Evolutionary conservation across 2,113 vertebrate species (phyloP).

Genomic region (Oxygymnocypris stewartii): DNA sequence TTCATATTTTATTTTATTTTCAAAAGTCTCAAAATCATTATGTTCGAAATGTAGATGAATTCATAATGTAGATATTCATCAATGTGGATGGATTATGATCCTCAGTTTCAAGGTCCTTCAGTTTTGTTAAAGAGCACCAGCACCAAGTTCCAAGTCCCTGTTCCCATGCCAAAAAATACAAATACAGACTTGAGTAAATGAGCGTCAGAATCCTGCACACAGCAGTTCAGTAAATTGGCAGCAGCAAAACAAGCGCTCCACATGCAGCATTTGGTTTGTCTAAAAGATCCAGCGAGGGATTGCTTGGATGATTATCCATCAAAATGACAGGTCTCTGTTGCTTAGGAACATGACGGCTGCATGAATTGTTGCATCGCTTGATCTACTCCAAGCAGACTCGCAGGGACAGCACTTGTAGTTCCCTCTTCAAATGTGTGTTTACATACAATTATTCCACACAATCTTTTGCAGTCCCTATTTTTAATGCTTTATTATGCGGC

Average conservation of each 20-base stretch:
- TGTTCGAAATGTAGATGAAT: background rate
- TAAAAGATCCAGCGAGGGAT: slow-evolving; percentile 56
- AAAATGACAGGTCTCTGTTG: slow-evolving; percentile 61
- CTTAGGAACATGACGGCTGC: slow-evolving; percentile 60
- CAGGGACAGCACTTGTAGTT: slow-evolving; percentile 54
- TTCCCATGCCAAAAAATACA: background rate
- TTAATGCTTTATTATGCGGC: slow-evolving; percentile 3
- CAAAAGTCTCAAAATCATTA: background rate
- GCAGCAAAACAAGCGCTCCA: slow-evolving; percentile 50
- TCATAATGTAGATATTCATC: too few species aligned
- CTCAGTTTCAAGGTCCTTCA: background rate
- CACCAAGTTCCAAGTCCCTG: background rate
- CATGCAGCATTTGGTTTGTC: slow-evolving; percentile 54
- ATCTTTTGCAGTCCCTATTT: background rate
- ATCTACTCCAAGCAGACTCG: slow-evolving; percentile 39
- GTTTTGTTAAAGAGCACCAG: background rate
- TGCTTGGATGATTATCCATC: slow-evolving; percentile 60
- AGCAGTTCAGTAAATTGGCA: slow-evolving; percentile 27
- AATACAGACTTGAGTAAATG: background rate
- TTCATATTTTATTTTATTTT: background rate
- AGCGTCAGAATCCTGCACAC: background rate
- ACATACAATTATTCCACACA: slow-evolving; percentile 30
- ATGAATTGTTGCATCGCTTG: slow-evolving; percentile 52
- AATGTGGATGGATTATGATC: background rate
- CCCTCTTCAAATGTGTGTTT: slow-evolving; percentile 49